Base-by-base conservation (phyloP, 2,888 invertebrate genomes). In the Ophonus ardosiacus region DNA sequence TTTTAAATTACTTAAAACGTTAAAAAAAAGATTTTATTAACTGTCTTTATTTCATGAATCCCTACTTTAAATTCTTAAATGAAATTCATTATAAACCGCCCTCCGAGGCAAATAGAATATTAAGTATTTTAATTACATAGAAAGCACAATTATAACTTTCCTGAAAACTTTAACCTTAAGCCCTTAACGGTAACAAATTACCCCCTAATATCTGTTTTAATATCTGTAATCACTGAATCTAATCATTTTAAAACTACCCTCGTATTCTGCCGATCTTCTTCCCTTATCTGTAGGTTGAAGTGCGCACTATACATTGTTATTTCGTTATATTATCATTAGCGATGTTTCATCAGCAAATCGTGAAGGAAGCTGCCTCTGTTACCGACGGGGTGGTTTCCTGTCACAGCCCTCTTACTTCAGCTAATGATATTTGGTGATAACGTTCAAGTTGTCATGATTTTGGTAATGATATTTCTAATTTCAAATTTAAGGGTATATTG, bases 321-420 rank as follows among this genome's bases (percentile, higher is more conserved):
- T 74, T 74, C 71, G 71, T 74, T 74, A 74, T 74, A 74, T 74
- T 43, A 74, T 74, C 71, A 74, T 74, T 74, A 74, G 71, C 71
- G 17, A 10, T 18, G 71, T 74, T 43, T 74, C 71, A 74, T 74
- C 71, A 74, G 71, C 40, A 43, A 74, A 74, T 74, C 71, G 71
- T 40, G 17, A 74, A 74, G 71, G 71, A 74, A 74, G 18, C 43
- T 40, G 40, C 40, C 71, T 74, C 17, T 74, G 43, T 74, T 74
- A 74, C 71, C 71, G 71, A 74, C 43, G 43, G 40, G 43, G 43
- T 74, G 18, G 18, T 43, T 74, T 74, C 71, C 71, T 74, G 71
- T 74, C n/a, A 43, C 71, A 51, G 43, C 43, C 43, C 43, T 10
- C 43, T 51, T 51, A 51, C 43, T 51, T 51, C 43, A 13, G 43